Evolutionary conservation across 1,140 invertebrate species (phyloP).

Genomic region (Bilobella aurantiaca): DNA sequence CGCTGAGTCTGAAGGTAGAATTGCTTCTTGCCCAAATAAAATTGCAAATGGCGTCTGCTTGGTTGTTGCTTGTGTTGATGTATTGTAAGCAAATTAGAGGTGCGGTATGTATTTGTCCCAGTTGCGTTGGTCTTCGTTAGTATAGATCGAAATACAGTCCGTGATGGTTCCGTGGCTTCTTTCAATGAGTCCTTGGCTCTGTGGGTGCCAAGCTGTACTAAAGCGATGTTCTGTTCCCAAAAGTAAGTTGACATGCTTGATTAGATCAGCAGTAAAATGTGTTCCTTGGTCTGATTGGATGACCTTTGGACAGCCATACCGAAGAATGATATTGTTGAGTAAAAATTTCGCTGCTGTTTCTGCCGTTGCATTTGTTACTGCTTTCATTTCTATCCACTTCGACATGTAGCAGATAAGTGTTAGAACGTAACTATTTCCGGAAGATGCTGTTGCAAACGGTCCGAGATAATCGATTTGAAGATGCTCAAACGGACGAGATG

Average conservation of each 20-base stretch:
- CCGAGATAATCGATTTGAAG: too few species aligned
- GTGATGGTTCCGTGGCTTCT: neutral
- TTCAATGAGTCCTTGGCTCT: neutral
- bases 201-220: neutral
- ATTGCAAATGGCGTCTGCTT: conserved; percentile 32
- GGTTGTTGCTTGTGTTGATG: conserved; percentile 27
- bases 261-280: neutral
- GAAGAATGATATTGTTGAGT: conserved; percentile 8
- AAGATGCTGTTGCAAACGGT: neutral
- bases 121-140: conserved; percentile 31
- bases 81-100: conserved; percentile 36
- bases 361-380: neutral
- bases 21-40: conserved; percentile 33
- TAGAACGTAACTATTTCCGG: too few species aligned
- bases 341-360: conserved; percentile 15
- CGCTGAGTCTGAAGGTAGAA: too few species aligned
- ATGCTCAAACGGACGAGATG: too few species aligned
- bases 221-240: neutral
- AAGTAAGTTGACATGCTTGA: neutral
- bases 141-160: conserved; percentile 27
- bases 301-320: conserved; percentile 6
- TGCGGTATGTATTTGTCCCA: conserved; percentile 37
- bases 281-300: conserved; percentile 1
- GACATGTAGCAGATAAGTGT: neutral
- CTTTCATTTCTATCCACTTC: neutral